phyloP scores from a whole-genome alignment of 2,888 invertebrate species.

The Nephrotoma guestfalica region DNA sequence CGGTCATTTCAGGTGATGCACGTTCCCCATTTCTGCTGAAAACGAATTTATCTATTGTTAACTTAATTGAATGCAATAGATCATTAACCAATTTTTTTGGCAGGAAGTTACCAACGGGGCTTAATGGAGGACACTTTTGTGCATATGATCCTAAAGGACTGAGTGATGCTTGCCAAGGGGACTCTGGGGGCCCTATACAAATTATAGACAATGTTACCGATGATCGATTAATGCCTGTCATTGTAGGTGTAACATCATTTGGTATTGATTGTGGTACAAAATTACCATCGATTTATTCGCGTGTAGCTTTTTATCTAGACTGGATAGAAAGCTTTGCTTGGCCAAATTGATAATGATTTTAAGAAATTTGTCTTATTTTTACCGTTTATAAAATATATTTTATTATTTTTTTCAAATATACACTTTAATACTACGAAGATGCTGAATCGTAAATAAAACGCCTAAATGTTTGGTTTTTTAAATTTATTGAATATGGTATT shows the following conservation, averaged over 20 bases:
- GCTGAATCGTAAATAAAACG: not conserved
- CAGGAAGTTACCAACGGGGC: constrained; percentile 9
- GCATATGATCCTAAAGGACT: constrained; percentile 14
- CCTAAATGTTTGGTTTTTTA: not conserved
- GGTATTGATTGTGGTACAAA: constrained; percentile 22
- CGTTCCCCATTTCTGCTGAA: constrained; percentile 14
- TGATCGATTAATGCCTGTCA: constrained; percentile 14
- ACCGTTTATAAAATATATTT: not conserved
- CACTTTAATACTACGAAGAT: not conserved
- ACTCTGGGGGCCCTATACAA: constrained; percentile 26
- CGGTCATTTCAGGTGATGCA: constrained; percentile 11
- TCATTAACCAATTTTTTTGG: constrained; percentile 8
- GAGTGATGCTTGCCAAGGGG: constrained; percentile 25
- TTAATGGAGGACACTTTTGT: constrained; percentile 15
- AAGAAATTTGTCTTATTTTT: not conserved
- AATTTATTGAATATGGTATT: not conserved
- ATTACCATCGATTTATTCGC: constrained; percentile 25
- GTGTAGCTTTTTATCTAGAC: constrained; percentile 24
- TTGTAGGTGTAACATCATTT: constrained; percentile 24
- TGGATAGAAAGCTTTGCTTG: constrained; percentile 26
- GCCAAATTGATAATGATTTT: constrained; percentile 13
- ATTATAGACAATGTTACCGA: constrained; percentile 13
- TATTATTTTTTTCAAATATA: not conserved
- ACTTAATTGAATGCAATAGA: constrained; percentile 12
- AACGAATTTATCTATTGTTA: constrained; percentile 15